Conservation (phyloP, 2,797 vertebrate genomes). For the Lophotriccus pileatus region DNA sequence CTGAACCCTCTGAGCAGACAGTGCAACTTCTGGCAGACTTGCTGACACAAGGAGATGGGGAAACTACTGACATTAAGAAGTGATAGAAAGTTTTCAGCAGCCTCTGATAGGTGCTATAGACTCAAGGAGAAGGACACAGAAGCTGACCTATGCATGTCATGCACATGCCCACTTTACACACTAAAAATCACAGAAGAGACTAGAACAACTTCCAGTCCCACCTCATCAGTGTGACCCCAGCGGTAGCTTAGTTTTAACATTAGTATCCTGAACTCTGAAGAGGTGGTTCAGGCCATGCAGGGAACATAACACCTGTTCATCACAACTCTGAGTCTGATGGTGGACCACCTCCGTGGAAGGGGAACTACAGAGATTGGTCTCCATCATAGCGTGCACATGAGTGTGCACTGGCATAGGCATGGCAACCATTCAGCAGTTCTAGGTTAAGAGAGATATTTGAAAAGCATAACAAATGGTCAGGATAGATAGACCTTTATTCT, state of each 20-base stretch:
- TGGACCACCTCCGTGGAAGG: not conserved
- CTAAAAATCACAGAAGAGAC: not conserved
- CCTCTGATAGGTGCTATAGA: not conserved
- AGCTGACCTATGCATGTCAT: not conserved
- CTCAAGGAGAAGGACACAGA: not conserved
- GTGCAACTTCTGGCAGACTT: not conserved
- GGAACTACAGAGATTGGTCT: not conserved
- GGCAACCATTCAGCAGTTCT: not conserved
- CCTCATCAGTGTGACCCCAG: not conserved
- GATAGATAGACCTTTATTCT: not conserved
- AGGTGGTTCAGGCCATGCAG: not conserved
- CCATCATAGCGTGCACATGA: fast-evolving
- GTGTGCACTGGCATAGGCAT: not conserved
- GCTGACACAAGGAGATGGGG: not conserved
- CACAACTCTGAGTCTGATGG: not conserved
- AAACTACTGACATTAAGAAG: not conserved
- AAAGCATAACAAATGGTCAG: not conserved
- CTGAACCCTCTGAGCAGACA: not conserved
- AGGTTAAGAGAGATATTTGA: not conserved
- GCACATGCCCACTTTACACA: not conserved
- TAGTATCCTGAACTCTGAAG: not conserved
- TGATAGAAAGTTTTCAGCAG: not conserved
- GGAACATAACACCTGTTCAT: fast-evolving
- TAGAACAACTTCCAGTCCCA: not conserved
- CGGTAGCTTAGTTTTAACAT: not conserved